Evolutionary conservation across 1,140 invertebrate genomes (phyloP), one percentile per base, ranked within the genome.

Genomic region (Ostrea edulis): DNA sequence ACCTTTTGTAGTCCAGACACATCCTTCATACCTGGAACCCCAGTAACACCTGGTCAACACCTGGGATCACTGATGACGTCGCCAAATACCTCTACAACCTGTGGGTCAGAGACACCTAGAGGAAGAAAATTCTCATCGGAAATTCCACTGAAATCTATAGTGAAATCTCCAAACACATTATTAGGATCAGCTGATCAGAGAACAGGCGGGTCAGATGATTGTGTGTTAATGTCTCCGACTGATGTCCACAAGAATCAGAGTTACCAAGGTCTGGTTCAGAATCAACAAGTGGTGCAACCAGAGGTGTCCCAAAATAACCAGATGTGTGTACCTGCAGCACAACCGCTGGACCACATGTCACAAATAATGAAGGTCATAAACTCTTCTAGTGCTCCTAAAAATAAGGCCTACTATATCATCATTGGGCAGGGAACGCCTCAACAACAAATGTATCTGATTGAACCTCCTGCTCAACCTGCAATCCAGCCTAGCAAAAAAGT

Each of bases 1-100:
- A 12, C 7, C 54, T 82, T 62, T 89, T 88, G 77, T 82, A 92
- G 92, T 58, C 84, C 90, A n/a, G 90, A 91, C 52, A 90, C 90
- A 14, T 91, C 92, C 52, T 91, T 92, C 58, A 92, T 91, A 35
- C 89, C 92, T 2, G 51, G 91, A 52, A 92, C 92, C n/a, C 92
- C 92, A 65, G 17, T 71, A 4, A 89, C 87, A 22, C 88, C 88
- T 12, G 84, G 84, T 54, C 22, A 82, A 12, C 51, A 85, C 11
- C 20, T 86, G 8, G 53, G 20, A 44, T 54, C 12, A 85, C 29
- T 14, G 14, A 54, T 52, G 44, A 58, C 54, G 12, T 86, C 87
- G 11, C 84, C 71, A 8, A 53, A 12, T 17, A 68, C 71, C 53
- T 62, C 71, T 53, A 82, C 84, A 51, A 29, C 35, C 35, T 9